Evolutionary conservation across 92 coral and sea anemone species (phyloP), one percentile per base, ranked within the genome.

Genomic region (Pocillopora meandrina): DNA sequence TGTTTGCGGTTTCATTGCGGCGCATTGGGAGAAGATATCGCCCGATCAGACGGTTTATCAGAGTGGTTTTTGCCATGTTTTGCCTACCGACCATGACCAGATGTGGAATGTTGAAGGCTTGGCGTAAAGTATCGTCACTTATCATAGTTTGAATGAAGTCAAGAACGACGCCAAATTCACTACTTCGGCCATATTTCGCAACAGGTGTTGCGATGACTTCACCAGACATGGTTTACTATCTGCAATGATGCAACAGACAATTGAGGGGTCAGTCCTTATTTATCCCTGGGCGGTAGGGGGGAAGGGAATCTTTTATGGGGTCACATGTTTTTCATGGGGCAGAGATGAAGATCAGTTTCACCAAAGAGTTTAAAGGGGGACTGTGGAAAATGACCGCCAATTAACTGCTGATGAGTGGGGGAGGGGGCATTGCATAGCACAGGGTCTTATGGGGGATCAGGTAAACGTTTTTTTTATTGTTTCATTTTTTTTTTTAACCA

Each of bases 11-110:
- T 75, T 87, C 91, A 61, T 67, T 88, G 34, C 86, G 90, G 82
- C 96, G 84, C 96, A 93, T 93, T 58, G 96, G 96, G 62, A 93
- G 89, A 72, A 93, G 80, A 81, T 93, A 93, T 60, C 96, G 91
- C 59, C 96, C 96, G 58, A 93, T 93, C 58, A 93, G 31, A 26
- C 31, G 31, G 31, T 26, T 26, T 26, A 26, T 26, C 16, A 93
- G 83, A 33, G 96, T 93, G 2, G 96, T 93, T 65, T 93, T 93
- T 12, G 96, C 96, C 96, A 93, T 93, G 82, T 93, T 93, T 78
- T 93, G 96, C 12, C 96, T 89, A 19, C 96, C 96, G 18, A 93
- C 93, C 26, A 93, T 93, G 62, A 93, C 96, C 47, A 93, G 65
- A 68, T 93, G 96, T 1, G 96, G 96, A 21, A 93, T 93, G 80